Base-by-base conservation (phyloP, 1,140 invertebrate genomes). In the Atta texana region DNA sequence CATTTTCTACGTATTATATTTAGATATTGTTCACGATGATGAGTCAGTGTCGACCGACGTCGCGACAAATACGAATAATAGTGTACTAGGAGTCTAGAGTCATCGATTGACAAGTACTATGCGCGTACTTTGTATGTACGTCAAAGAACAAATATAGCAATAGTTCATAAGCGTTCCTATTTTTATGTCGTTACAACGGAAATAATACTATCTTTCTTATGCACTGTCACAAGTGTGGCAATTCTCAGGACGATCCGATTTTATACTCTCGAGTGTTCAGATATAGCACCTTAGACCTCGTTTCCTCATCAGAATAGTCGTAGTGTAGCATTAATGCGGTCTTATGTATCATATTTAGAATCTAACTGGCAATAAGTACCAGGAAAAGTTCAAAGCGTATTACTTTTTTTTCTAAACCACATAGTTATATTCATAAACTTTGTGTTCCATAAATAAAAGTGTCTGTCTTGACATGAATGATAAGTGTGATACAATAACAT, bases 81-180 rank as follows among this genome's bases (percentile, higher is more conserved):
- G 8, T 44, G 39, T 4, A 74, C 34, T 63, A 10, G 68, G 80
- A 81, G 68, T 81, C 69, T 80, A 80, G 63, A 71, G 49, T 16
- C 59, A 16, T 59, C 39, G 39, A 14, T 31, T 21, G 12, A 49
- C 61, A 18, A 51, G 18, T 16, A 31, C 39, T 0, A 51, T 10
- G 31, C 8, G 31, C 24, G 24, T 55, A 59, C 4, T 71, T 12
- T 44, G 49, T 10, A 71, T 59, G 14, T 34, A 74, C 76, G 59
- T 88, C 80, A 69, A 81, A 75, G 44, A 57, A 49, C 59, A 51
- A 88, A 69, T 72, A 84, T 34, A 28, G 21, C 74, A 1, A 2
- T 55, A 64, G 63, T 64, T 81, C 63, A 86, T 55, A 59, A 57
- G 18, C 24, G 1, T 18, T 10, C 7, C 69, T 90, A 90, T 90